phyloP scores from a whole-genome alignment of 2,888 invertebrate species.

The Laspeyria flexula region DNA sequence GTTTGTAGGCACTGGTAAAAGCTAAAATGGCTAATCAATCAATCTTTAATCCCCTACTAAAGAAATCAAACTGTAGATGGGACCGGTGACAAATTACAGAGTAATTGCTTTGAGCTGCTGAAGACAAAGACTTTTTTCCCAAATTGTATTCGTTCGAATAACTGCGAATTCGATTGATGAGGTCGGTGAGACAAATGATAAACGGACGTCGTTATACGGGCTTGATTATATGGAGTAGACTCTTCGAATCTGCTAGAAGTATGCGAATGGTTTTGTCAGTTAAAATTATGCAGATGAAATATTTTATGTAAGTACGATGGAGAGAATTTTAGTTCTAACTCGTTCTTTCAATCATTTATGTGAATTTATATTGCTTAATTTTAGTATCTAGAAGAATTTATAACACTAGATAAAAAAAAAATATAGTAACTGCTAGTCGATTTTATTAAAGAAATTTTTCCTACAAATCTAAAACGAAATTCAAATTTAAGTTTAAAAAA shows the following conservation, averaged over 20 bases:
- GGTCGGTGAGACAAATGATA: slow-evolving; percentile 68
- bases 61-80: slow-evolving; percentile 70
- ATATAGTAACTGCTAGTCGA: too few species aligned
- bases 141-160: slow-evolving; percentile 71
- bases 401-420: too few species aligned
- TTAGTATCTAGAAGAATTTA: too few species aligned
- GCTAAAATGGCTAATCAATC: slow-evolving; percentile 75
- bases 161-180: slow-evolving; percentile 77
- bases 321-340: neutral
- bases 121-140: slow-evolving; percentile 66
- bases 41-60: slow-evolving; percentile 65
- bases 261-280: neutral
- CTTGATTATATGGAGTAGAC: slow-evolving; percentile 54
- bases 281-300: neutral
- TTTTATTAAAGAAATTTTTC: neutral
- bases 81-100: slow-evolving; percentile 78
- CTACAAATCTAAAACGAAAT: slow-evolving; percentile 13
- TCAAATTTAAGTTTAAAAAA: slow-evolving; percentile 6
- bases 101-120: slow-evolving; percentile 76
- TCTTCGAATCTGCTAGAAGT: slow-evolving; percentile 3
- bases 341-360: too few species aligned
- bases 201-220: slow-evolving; percentile 60
- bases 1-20: slow-evolving; percentile 34
- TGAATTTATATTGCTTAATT: too few species aligned
- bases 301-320: neutral